Conservation (phyloP, 2,113 vertebrate species). For the Nicator chloris region DNA sequence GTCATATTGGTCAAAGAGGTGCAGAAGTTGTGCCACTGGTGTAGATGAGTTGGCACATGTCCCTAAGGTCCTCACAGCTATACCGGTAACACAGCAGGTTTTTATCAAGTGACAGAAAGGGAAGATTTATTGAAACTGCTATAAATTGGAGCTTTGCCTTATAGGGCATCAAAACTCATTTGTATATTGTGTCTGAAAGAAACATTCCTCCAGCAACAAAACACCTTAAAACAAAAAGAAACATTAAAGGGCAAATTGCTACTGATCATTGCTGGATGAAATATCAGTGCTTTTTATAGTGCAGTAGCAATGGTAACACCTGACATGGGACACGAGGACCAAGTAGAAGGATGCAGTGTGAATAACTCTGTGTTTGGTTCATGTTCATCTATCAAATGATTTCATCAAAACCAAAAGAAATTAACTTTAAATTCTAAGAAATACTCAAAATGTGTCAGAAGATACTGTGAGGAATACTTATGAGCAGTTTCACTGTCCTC, state of each 20-base stretch:
- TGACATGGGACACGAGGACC: rapidly evolving
- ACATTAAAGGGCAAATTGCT: background rate
- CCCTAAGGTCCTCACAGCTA: background rate
- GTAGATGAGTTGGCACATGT: background rate
- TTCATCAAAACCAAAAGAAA: background rate
- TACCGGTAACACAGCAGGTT: background rate
- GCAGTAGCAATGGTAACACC: background rate
- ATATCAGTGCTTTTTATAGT: background rate
- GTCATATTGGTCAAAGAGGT: background rate
- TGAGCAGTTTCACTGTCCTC: background rate
- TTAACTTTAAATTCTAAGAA: background rate
- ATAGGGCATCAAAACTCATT: background rate
- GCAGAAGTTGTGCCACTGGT: background rate
- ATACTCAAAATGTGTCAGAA: background rate
- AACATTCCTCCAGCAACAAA: background rate
- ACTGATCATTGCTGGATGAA: background rate
- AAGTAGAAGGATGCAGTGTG: background rate
- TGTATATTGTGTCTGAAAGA: background rate
- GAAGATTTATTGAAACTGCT: background rate
- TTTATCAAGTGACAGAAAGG: background rate
- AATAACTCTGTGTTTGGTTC: background rate
- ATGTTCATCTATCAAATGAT: background rate
- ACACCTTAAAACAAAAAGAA: background rate
- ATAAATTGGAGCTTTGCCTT: background rate
- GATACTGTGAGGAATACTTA: background rate